phyloP scores from a whole-genome alignment of 2,797 vertebrate species.

The Mycteria americana region DNA sequence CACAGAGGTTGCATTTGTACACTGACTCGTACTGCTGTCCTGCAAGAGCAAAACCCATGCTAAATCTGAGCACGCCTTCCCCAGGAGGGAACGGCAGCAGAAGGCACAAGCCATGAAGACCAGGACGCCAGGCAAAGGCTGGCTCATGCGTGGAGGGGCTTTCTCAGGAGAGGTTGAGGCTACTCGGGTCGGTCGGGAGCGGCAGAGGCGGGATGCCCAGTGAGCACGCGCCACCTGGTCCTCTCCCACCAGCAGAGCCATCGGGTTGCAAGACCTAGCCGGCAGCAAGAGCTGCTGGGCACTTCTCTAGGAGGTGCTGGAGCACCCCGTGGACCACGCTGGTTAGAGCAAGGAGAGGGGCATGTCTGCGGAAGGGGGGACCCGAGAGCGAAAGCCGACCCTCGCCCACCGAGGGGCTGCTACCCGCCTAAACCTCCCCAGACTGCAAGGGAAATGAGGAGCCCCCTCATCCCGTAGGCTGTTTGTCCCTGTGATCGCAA shows the following conservation, averaged over 20 bases:
- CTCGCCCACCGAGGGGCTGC: background rate
- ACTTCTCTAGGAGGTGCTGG: fast-evolving
- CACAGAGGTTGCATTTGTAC: background rate
- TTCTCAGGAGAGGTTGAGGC: background rate
- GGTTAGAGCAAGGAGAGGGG: background rate
- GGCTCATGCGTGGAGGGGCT: fast-evolving
- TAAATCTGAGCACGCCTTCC: fast-evolving
- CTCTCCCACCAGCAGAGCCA: background rate
- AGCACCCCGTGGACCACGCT: background rate
- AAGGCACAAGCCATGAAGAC: background rate
- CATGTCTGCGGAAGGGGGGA: fast-evolving
- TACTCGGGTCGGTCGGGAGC: background rate
- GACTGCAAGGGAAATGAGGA: background rate
- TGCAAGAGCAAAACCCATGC: background rate
- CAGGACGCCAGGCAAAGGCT: background rate
- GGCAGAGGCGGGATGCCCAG: background rate
- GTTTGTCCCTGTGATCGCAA: background rate
- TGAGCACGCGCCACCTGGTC: fast-evolving
- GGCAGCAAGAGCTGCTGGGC: background rate
- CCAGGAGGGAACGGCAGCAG: background rate
- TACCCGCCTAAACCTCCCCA: background rate
- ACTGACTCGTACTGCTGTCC: fast-evolving
- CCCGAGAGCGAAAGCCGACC: background rate
- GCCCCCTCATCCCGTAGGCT: background rate
- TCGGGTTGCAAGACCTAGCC: background rate